phyloP scores from a whole-genome alignment of 1,140 invertebrate species.

The Ylistrum balloti region DNA sequence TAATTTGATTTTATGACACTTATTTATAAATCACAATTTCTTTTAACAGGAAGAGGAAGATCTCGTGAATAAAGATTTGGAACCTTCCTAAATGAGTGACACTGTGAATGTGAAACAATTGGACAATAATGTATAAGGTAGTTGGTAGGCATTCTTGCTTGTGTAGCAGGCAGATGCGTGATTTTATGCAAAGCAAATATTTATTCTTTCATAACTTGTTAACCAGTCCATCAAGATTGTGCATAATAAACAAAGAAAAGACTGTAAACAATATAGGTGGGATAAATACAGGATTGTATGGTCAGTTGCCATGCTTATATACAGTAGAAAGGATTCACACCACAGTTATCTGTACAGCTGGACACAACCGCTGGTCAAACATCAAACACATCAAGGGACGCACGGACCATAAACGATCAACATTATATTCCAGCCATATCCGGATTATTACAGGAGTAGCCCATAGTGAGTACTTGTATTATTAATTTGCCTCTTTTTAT shows the following conservation, averaged over 20 bases:
- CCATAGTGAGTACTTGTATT: not conserved
- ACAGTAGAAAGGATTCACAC: not conserved
- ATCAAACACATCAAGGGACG: conserved; percentile 21
- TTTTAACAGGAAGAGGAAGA: too few species aligned
- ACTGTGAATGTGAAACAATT: too few species aligned
- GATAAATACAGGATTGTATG: not conserved
- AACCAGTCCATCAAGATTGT: not conserved
- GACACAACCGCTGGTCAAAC: conserved; percentile 29
- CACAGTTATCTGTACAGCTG: not conserved
- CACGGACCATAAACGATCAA: not conserved
- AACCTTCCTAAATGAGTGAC: too few species aligned
- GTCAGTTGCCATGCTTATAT: not conserved
- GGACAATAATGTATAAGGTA: not conserved
- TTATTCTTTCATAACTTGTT: not conserved
- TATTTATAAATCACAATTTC: too few species aligned
- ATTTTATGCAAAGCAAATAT: not conserved
- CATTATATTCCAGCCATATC: not conserved
- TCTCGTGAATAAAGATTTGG: too few species aligned
- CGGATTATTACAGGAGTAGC: not conserved
- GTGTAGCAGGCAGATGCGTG: not conserved
- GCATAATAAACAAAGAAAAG: not conserved
- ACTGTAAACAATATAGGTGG: not conserved
- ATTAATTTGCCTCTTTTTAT: too few species aligned
- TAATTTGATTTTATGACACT: too few species aligned
- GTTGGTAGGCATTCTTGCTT: not conserved